Evolutionary conservation across 2,888 invertebrate genomes (phyloP), one percentile per base, ranked within the genome.

Genomic region (Keiferia lycopersicella): DNA sequence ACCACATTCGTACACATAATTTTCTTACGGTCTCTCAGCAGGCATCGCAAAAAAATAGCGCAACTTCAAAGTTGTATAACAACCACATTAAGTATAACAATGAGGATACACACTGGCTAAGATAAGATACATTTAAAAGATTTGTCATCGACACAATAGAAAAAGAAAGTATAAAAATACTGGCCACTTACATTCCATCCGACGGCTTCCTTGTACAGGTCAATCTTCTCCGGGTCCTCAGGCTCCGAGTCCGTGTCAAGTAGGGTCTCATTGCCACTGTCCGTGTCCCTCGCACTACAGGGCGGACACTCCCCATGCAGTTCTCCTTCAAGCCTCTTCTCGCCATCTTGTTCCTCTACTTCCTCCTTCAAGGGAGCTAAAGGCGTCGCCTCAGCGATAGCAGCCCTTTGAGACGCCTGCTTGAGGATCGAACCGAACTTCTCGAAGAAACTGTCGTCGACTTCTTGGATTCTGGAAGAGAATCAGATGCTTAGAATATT

Each of bases 401-500:
- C 93, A 0, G 93, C 94, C 68, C 89, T 92, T 72, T 91, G 92
- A n/a, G 93, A 93, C 0, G 89, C 92, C 78, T 95, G 95, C 62
- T 93, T 93, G 64, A 96, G 85, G 61, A 96, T 89, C 0, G 95
- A 95, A 0, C 96, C 96, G 74, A 96, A 96, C 77, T 95, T 95
- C 82, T 96, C 96, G 80, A 97, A 96, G 84, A 96, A 96, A 61
- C 96, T 95, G 72, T 95, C 96, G 82, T 96, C 96, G 18, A 95
- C 93, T 87, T 96, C 95, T 89, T 96, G 96, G 69, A 96, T 93
- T 89, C 96, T 96, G 90, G 61, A 92, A 92, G 74, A 16, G 34
- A 56, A n/a, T 16, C 4, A 16, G 16, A 16, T 6, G n/a, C 11
- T 45, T 45, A 45, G 45, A n/a, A 45, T n/a, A 45, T n/a, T n/a